Base-by-base conservation (phyloP, 2,888 invertebrate genomes). In the Orchesella flavescens region DNA sequence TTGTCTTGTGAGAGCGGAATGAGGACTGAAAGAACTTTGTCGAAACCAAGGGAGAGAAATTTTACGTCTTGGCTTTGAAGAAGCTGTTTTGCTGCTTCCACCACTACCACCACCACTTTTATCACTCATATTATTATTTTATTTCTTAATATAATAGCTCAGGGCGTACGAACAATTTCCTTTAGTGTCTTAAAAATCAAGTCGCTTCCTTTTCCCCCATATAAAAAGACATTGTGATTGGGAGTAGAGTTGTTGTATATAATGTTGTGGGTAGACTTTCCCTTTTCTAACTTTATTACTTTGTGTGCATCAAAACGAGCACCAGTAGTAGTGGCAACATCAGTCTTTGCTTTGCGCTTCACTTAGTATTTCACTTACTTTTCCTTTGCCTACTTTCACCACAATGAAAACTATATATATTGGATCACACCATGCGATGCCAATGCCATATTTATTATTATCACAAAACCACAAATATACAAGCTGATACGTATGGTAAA, bases 41-140 rank as follows among this genome's bases (percentile, higher is more conserved):
- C 96, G 92, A 91, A 96, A 96, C 96, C 96, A 96, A 87, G 96
- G 96, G 90, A 96, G 91, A 78, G 96, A 96, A 89, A 96, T 96
- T 91, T 96, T 96, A 89, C 96, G 93, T 85, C 94, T 93, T n/a
- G 89, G 88, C 76, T 89, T 89, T 88, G 93, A 75, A 44, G 63
- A 63, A 23, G 63, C 34, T 17, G 82, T 24, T 65, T 82, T 82
- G 49, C 72, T 79, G 21, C 61, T 68, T 4, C 73, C 65, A 23
- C 53, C 79, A 55, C 76, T 65, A n/a, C 24, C 79, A 71, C 61
- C 66, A 57, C 72, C 80, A 71, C 69, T 63, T 74, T 66, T 81
- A 73, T 79, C 83, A 61, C 75, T 83, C 76, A 82, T 82, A 13
- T 82, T 71, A 93, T 90, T 94, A 95, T 7, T 19, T 69, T 44